Evolutionary conservation across 1,140 invertebrate species (phyloP).

Genomic region (Atopsyche davidsoni): DNA sequence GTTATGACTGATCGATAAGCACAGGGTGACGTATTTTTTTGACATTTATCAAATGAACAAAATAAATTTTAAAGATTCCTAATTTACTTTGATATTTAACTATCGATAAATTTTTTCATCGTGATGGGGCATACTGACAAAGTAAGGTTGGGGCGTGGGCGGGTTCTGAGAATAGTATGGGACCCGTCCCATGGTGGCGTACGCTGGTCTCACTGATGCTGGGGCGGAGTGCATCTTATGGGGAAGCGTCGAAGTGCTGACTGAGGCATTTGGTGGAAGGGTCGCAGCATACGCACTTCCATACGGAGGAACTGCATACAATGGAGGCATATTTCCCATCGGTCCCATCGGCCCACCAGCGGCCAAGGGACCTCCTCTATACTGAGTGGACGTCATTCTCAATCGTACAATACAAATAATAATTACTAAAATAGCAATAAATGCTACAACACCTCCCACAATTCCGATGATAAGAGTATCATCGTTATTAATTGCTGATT

Average conservation of each 20-base stretch:
- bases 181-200: constrained; percentile 42
- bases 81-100: constrained; percentile 9
- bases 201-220: constrained; percentile 47
- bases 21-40: no score
- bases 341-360: constrained; percentile 48
- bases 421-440: constrained; percentile 81
- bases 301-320: constrained; percentile 48
- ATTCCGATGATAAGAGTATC: constrained; percentile 89
- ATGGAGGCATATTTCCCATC: constrained; percentile 46
- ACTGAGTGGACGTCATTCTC: constrained; percentile 59
- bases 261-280: constrained; percentile 40
- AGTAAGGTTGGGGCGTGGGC: constrained; percentile 42
- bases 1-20: no score
- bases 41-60: neutral
- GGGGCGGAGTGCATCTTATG: constrained; percentile 53
- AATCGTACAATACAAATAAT: constrained; percentile 80
- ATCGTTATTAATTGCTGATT: constrained; percentile 67
- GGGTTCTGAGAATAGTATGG: constrained; percentile 38
- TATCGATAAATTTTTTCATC: constrained; percentile 51
- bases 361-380: constrained; percentile 58
- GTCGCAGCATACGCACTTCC: constrained; percentile 49
- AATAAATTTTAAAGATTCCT: neutral
- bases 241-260: constrained; percentile 55
- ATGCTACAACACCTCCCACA: constrained; percentile 83
- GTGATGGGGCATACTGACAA: constrained; percentile 47